Evolutionary conservation across 37 sponge, comb jelly and placozoan species (phyloP), one percentile per base, ranked within the genome.

Genomic region (Cladorhizidae sp.): DNA sequence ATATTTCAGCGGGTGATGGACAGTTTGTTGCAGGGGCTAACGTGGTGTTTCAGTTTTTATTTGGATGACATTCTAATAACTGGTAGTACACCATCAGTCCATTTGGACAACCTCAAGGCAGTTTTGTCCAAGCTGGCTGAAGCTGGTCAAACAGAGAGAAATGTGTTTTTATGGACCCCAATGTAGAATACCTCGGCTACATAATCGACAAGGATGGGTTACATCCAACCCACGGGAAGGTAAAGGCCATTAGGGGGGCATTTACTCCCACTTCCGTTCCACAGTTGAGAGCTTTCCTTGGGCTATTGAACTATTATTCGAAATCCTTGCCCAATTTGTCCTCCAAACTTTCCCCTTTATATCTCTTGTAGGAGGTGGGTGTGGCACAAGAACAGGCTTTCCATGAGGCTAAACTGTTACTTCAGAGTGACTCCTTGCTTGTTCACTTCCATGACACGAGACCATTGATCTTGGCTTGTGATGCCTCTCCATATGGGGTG

Each of bases 401-500:
- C 28, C 37, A 82, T 21, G n/a, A 55, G 28, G 77, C 84, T 28
- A 88, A 88, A 40, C 49, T 78, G 1, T 15, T 56, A 33, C 79
- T 83, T 1, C 64, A 57, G 41, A 58, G 74, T 0, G 33, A 64
- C 12, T 36, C 33, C 31, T 39, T 88, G 17, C 57, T 82, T 2
- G 54, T 68, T 22, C 82, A 87, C 42, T 88, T 40, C 43, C 68
- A 88, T 35, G 15, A 49, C 15, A 35, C 31, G 20, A 25, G 32
- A 57, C 89, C 83, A 23, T 58, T 88, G 15, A 62, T 82, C 26
- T 31, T 88, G 31, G 50, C 82, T 20, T 87, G 82, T 31, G 82
- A 87, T 67, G 87, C 87, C 32, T 86, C 87, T 2, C 36, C 58
- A 0, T 85, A 78, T 45, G 79, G 86, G 22, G 1, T 85, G 0